phyloP scores from a whole-genome alignment of 2,888 invertebrate genomes.

The Osmoderma eremita region DNA sequence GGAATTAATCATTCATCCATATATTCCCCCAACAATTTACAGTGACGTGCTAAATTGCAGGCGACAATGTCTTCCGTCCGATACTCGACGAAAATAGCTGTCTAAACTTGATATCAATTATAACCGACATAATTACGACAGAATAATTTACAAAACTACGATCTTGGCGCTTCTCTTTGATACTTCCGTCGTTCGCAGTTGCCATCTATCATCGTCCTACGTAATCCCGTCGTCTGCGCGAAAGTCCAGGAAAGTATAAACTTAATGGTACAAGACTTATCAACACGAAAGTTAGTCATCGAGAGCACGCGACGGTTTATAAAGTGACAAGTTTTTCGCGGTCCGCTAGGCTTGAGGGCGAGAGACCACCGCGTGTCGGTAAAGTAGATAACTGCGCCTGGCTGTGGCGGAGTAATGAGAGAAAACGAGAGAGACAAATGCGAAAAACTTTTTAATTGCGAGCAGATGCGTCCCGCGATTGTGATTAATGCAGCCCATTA shows the following conservation, averaged over 20 bases:
- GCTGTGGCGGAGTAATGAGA: background rate
- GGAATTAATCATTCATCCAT: too few species aligned
- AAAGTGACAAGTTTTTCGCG: constrained; percentile 28
- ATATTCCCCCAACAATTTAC: too few species aligned
- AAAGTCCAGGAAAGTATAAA: constrained; percentile 17
- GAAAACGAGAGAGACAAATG: background rate
- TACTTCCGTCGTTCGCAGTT: background rate
- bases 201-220: constrained; percentile 15
- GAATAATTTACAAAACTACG: constrained; percentile 17
- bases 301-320: constrained; percentile 16
- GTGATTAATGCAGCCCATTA: constrained; percentile 43
- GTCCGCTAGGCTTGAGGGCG: background rate
- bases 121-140: constrained; percentile 17
- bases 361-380: background rate
- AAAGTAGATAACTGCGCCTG: background rate
- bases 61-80: background rate
- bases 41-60: too few species aligned
- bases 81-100: constrained; percentile 12
- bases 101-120: constrained; percentile 33
- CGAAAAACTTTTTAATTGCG: constrained; percentile 44
- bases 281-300: constrained; percentile 20
- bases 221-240: constrained; percentile 6
- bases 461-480: constrained; percentile 43
- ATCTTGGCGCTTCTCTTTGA: background rate
- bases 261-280: constrained; percentile 33